phyloP scores from a whole-genome alignment of 2,797 vertebrate species.

The Serranus cabrilla region DNA sequence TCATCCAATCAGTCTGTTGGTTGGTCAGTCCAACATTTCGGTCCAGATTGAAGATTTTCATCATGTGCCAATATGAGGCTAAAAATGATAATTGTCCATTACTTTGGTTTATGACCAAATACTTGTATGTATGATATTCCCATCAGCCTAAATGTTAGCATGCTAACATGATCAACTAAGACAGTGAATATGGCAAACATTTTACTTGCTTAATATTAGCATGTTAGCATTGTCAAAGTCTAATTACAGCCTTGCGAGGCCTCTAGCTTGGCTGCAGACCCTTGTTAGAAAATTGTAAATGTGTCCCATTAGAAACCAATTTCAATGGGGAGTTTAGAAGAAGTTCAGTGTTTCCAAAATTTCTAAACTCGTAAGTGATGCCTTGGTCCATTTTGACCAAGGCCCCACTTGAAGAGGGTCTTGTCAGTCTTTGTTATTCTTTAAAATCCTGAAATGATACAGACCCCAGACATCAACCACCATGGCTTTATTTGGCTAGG shows the following conservation, averaged over 20 bases:
- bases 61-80: not conserved
- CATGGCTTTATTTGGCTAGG: slow-evolving; percentile 7
- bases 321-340: not conserved
- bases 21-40: too few species aligned
- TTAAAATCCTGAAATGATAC: not conserved
- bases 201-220: not conserved
- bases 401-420: not conserved
- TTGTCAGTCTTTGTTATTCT: not conserved
- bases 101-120: too few species aligned
- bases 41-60: too few species aligned
- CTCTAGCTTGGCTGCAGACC: not conserved
- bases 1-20: too few species aligned
- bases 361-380: not conserved
- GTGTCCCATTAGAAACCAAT: not conserved
- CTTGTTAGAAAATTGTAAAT: not conserved
- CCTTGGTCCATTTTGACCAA: not conserved
- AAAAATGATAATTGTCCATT: not conserved
- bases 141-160: not conserved
- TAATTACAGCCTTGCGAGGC: too few species aligned
- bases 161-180: not conserved
- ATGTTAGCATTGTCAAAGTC: not conserved
- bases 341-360: not conserved
- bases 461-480: not conserved
- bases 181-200: not conserved
- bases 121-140: too few species aligned